phyloP scores from a whole-genome alignment of 2,113 vertebrate species.

The Microtus oregoni region DNA sequence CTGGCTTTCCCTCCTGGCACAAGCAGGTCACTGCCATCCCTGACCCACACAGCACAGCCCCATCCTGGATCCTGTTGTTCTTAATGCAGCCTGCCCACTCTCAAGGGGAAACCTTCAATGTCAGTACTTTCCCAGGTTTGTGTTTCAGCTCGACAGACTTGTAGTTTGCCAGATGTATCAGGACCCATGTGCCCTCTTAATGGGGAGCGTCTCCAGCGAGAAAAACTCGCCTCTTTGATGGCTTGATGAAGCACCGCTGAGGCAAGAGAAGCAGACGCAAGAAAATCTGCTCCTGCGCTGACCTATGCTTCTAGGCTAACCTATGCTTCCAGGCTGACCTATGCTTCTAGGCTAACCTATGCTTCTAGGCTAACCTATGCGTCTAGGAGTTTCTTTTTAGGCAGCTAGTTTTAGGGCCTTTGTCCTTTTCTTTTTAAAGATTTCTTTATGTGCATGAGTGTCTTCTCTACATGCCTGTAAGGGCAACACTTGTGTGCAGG shows the following conservation, averaged over 20 bases:
- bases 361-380: too few relatives aligned
- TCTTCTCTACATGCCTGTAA: neutral
- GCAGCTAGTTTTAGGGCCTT: conserved; percentile 82
- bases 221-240: neutral
- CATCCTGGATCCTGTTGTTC: neutral
- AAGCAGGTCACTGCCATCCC: neutral
- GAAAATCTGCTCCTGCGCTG: conserved; percentile 71
- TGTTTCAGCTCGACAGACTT: neutral
- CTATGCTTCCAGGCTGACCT: too few relatives aligned
- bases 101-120: accelerated
- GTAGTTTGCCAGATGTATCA: neutral
- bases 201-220: neutral
- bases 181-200: neutral
- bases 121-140: accelerated
- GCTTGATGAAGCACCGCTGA: conserved; percentile 27
- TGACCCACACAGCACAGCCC: too few relatives aligned
- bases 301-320: too few relatives aligned
- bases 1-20: neutral
- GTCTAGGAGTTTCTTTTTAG: conserved; percentile 78
- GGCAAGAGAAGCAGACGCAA: conserved; percentile 54
- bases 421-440: conserved; percentile 53
- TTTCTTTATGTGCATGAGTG: neutral
- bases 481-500: too few relatives aligned
- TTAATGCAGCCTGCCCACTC: neutral
- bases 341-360: too few relatives aligned